Evolutionary conservation across 2,888 invertebrate species (phyloP).

Genomic region (Blastobasis adustella): DNA sequence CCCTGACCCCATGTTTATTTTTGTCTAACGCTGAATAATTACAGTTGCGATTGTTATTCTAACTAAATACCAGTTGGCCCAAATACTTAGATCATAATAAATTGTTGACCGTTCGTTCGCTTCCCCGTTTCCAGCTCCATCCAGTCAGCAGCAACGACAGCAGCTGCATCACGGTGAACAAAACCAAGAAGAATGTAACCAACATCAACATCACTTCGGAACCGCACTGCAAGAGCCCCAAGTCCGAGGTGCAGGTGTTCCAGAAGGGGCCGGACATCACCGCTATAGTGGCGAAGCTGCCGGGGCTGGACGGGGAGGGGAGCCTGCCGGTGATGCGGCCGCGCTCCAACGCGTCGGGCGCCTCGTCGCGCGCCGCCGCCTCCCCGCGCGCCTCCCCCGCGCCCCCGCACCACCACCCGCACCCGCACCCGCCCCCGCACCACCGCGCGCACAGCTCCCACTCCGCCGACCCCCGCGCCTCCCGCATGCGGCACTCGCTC

Average conservation of each 20-base stretch:
- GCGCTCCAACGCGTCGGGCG: constrained; percentile 72
- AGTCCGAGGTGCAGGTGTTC: constrained; percentile 78
- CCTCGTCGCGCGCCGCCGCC: constrained; percentile 66
- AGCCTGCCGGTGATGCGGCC: constrained; percentile 67
- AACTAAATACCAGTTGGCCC: not conserved
- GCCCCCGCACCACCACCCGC: constrained; percentile 22
- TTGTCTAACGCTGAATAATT: not conserved
- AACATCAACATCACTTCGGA: constrained; percentile 82
- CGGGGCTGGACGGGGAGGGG: constrained; percentile 68
- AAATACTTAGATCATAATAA: not conserved
- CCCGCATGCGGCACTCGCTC: constrained; percentile 57
- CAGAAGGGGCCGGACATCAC: constrained; percentile 89
- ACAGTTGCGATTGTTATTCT: not conserved
- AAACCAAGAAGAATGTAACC: constrained; percentile 79
- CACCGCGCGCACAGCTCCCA: constrained; percentile 64
- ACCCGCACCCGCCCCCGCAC: not conserved
- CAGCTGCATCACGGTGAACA: constrained; percentile 70
- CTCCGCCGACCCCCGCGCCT: constrained; percentile 58
- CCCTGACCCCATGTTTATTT: constrained; percentile 3
- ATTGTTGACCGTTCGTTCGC: not conserved
- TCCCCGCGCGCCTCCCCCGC: constrained; percentile 46
- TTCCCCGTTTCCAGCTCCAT: constrained; percentile 40
- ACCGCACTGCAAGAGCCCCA: constrained; percentile 54
- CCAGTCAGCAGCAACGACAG: constrained; percentile 53
- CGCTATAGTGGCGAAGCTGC: constrained; percentile 79